phyloP scores from a whole-genome alignment of 2,888 invertebrate species.

The Microdon myrmicae region DNA sequence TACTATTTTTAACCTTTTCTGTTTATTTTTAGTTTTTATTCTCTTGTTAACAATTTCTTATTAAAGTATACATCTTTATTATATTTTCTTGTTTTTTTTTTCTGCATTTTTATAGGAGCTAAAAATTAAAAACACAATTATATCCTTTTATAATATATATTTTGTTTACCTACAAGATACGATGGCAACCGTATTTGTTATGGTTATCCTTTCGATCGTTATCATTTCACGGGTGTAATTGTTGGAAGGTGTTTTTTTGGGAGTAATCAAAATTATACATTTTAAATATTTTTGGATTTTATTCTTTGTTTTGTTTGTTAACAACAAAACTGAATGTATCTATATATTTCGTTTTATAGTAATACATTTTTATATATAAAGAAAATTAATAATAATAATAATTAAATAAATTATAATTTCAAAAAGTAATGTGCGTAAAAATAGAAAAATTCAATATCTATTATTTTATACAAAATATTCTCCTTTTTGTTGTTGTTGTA shows the following conservation, averaged over 20 bases:
- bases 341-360: too few relatives aligned
- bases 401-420: constrained; percentile 23
- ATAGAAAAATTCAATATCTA: constrained; percentile 23
- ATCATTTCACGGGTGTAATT: too few relatives aligned
- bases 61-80: constrained; percentile 4
- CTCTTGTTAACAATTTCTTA: constrained; percentile 26
- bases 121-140: constrained; percentile 45
- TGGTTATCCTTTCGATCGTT: too few relatives aligned
- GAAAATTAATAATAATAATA: constrained; percentile 12
- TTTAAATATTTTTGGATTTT: too few relatives aligned
- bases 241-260: too few relatives aligned
- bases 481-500: constrained; percentile 11
- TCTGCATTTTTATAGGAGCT: constrained; percentile 30
- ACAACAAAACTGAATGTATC: too few relatives aligned
- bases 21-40: not conserved
- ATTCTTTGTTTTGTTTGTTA: too few relatives aligned
- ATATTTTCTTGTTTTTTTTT: constrained; percentile 16
- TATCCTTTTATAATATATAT: constrained; percentile 46
- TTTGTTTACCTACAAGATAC: constrained; percentile 50
- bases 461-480: constrained; percentile 36
- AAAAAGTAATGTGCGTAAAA: constrained; percentile 34
- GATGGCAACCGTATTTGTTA: constrained; percentile 43
- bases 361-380: too few relatives aligned
- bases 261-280: too few relatives aligned
- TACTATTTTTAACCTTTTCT: too few relatives aligned